Base-by-base conservation (phyloP, 2,797 vertebrate genomes). In the Coranthus polyacanthus region DNA sequence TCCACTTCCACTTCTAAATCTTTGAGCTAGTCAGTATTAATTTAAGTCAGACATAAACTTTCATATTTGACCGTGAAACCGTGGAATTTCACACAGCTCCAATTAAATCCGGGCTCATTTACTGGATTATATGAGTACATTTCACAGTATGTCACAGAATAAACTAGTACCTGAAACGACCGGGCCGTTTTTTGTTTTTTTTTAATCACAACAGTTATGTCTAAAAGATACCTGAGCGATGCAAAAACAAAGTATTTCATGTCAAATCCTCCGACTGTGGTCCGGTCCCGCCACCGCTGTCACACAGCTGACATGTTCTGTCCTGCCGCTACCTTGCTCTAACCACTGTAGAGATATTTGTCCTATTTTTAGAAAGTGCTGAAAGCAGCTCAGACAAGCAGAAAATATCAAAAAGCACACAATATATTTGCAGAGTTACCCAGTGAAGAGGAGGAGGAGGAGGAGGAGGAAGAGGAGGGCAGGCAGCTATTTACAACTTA, bases 311-410 rank as follows among this genome's bases (percentile, higher is more conserved):
- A 71, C 80, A 78, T 62, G 60, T 55, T 65, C 72, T 65, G 74
- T 72, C 74, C 81, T 68, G 74, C 71, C 21, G 41, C 67, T 82
- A 84, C 77, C 76, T 83, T 71, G 58, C 76, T 64, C 75, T 61
- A 68, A 72, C 65, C 46, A 45, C 72, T 42, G 69, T 51, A 41
- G 81, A 70, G 66, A 86, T 50, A 60, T 69, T 43, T 12, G 32
- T 55, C 45, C 86, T 89, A 90, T 91, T 88, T 90, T 85, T 89
- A 91, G 88, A 84, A 87, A 83, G 17, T 36, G 72, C 84, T 84
- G 68, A 86, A 90, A 89, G 89, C 88, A 39, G 81, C 74, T 83
- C 88, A 88, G 84, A 88, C 79, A 59, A 84, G 83, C 89, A 85
- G 83, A 86, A 88, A 85, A 86, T 64, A 88, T 81, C 56, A 83